Conservation (phyloP, 2,888 invertebrate species). For the Calephelis perditalis region DNA sequence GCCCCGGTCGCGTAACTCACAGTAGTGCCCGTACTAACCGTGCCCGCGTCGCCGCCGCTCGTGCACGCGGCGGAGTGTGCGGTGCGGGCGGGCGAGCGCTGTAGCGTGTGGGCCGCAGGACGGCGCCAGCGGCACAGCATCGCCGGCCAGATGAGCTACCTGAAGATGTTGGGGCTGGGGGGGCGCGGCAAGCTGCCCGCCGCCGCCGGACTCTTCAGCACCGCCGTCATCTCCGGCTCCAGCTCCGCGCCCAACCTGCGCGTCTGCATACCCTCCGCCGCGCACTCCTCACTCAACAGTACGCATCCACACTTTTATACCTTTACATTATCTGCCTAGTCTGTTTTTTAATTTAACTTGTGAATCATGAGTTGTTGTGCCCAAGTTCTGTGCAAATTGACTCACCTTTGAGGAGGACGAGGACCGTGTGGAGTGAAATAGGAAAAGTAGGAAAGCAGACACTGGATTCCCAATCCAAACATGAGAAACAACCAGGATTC, state of each 20-base stretch:
- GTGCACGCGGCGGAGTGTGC: constrained; percentile 37
- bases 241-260: constrained; percentile 94
- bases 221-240: constrained; percentile 96
- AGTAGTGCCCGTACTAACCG: constrained; percentile 11
- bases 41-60: constrained; percentile 29
- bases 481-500: too few relatives aligned
- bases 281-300: constrained; percentile 82
- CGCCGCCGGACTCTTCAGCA: constrained; percentile 94
- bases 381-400: too few relatives aligned
- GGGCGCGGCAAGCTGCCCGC: constrained; percentile 78
- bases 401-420: too few relatives aligned
- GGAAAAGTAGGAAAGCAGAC: too few relatives aligned
- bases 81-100: constrained; percentile 40
- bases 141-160: constrained; percentile 96
- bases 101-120: constrained; percentile 73
- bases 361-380: too few relatives aligned
- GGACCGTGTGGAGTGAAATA: too few relatives aligned
- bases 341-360: too few relatives aligned
- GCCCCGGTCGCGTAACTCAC: constrained; percentile 22
- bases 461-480: too few relatives aligned
- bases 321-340: too few relatives aligned
- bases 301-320: constrained; percentile 45
- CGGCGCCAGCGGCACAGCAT: constrained; percentile 97
- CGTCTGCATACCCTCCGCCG: constrained; percentile 89
- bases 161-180: constrained; percentile 91